These are phyloP conservation scores for Tadarida brasiliensis DNA, from an alignment of 2,797 vertebrate genomes.

Conservation along the genomic window DNA sequence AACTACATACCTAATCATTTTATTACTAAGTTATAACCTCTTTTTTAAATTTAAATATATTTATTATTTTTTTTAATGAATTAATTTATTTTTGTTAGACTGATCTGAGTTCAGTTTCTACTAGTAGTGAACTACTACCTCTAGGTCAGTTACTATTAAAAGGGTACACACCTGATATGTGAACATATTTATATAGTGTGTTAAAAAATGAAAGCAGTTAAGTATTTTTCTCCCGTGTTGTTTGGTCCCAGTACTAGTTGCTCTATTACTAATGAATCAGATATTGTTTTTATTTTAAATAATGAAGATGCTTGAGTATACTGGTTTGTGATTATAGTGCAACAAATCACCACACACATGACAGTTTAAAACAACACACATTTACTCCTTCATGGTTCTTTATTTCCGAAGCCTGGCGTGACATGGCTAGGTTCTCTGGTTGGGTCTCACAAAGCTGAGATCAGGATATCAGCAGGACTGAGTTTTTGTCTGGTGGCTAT, in stretches of 20 bases:
- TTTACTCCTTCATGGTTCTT: not conserved
- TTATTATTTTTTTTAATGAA: no score
- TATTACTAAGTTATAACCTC: not conserved
- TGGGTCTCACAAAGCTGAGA: not conserved
- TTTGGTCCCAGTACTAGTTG: not conserved
- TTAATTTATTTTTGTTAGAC: no score
- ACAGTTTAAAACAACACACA: not conserved
- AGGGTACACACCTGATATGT: not conserved
- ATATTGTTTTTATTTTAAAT: constrained; percentile 8
- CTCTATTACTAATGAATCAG: not conserved
- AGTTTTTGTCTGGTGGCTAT: not conserved
- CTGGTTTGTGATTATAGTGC: not conserved
- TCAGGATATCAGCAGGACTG: not conserved
- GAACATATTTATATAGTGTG: not conserved
- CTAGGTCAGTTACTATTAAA: not conserved
- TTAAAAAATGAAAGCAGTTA: not conserved
- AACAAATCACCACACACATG: not conserved
- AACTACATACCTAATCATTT: not conserved
- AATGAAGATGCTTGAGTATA: not conserved
- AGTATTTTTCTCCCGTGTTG: not conserved
- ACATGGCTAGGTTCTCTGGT: not conserved
- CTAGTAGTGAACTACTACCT: not conserved
- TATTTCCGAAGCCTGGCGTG: not conserved
- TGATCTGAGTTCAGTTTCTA: not conserved
- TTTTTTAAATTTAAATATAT: not conserved